These are phyloP conservation scores for Cylloceria caligata DNA, from an alignment of 2,888 invertebrate genomes.

Conservation along the genomic window DNA sequence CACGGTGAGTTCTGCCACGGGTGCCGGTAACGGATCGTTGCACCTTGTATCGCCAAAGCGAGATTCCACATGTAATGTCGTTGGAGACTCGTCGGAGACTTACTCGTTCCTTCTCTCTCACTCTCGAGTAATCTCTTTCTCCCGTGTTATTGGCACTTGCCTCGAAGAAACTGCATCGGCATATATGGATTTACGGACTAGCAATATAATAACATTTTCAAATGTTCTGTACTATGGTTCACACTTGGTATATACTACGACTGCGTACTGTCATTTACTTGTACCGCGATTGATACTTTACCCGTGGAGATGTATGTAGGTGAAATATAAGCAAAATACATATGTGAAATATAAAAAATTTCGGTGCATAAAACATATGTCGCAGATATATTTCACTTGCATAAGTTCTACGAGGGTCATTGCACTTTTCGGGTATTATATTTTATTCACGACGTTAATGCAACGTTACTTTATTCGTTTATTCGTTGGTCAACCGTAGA, in stretches of 20 bases:
- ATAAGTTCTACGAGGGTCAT: no score
- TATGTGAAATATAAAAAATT: no score
- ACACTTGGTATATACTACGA: neutral
- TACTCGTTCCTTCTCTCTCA: neutral
- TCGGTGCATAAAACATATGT: no score
- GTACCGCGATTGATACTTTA: neutral
- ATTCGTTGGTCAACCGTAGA: no score
- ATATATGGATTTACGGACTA: conserved; percentile 7
- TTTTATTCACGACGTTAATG: no score
- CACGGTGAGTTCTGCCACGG: conserved; percentile 54
- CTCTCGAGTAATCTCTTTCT: conserved; percentile 20
- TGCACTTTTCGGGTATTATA: no score
- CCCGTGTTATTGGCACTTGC: conserved; percentile 7
- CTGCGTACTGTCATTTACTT: neutral
- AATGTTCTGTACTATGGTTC: neutral
- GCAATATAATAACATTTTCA: conserved; percentile 9
- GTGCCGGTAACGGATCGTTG: conserved; percentile 63
- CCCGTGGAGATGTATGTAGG: no score
- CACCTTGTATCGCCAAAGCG: conserved; percentile 58
- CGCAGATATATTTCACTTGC: no score
- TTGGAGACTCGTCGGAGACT: conserved; percentile 54
- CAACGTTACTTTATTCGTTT: no score
- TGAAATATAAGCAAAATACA: no score
- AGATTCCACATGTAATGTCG: conserved; percentile 57
- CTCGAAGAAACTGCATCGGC: conserved; percentile 8